phyloP scores from a whole-genome alignment of 2,888 invertebrate species.

The Silvanus unidentatus region DNA sequence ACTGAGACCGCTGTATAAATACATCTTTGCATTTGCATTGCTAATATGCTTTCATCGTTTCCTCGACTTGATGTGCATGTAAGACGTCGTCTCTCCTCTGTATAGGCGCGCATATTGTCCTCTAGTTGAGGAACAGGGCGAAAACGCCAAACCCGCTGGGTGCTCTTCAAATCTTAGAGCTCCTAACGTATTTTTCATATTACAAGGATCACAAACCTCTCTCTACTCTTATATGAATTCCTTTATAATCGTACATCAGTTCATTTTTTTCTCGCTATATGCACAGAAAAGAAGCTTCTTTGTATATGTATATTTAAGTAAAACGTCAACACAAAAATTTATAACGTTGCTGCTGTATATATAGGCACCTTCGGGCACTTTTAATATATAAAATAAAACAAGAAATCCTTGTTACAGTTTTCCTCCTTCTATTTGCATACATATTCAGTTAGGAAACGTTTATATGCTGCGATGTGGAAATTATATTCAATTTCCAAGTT shows the following conservation, averaged over 20 bases:
- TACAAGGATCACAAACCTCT: conserved; percentile 18
- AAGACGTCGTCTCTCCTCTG: too few species aligned
- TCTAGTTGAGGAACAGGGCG: conserved; percentile 1
- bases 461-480: conserved; percentile 4
- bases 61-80: conserved; percentile 24
- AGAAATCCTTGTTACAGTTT: conserved; percentile 7
- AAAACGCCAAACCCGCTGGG: conserved; percentile 28
- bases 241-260: conserved; percentile 9
- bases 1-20: conserved; percentile 22
- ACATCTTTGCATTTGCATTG: conserved; percentile 33
- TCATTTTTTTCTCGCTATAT: conserved; percentile 8
- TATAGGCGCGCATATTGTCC: conserved; percentile 27
- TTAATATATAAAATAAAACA: conserved; percentile 16
- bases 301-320: conserved; percentile 12
- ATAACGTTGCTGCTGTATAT: conserved; percentile 13
- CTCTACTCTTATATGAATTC: conserved; percentile 14
- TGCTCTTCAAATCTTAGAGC: conserved; percentile 31
- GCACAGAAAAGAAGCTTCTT: conserved; percentile 6
- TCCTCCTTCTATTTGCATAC: conserved; percentile 10
- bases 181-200: conserved; percentile 32
- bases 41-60: conserved; percentile 33
- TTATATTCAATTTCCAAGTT: conserved; percentile 5
- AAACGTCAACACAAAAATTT: conserved; percentile 16
- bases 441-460: conserved; percentile 7
- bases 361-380: conserved; percentile 13